Evolutionary conservation across 2,113 vertebrate genomes (phyloP).

Genomic region (Corythornis cristatus): DNA sequence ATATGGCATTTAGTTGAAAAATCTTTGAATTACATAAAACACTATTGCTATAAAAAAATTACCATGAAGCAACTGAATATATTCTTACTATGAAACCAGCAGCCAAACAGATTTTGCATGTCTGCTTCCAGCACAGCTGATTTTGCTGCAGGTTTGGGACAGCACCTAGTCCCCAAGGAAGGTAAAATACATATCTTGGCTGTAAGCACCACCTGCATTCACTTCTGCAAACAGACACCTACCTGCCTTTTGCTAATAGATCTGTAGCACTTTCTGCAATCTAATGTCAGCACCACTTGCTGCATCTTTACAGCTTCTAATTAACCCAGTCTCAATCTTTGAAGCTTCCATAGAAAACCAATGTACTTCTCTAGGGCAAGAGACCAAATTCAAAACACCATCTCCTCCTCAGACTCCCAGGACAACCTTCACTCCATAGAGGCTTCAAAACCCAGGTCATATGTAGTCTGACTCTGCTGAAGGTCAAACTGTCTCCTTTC

Average conservation of each 20-base stretch:
- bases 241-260: constrained; percentile 16
- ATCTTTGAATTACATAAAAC: not conserved
- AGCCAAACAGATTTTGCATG: not conserved
- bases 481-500: not conserved
- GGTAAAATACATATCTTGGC: not conserved
- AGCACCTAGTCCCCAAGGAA: not conserved
- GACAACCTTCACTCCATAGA: not conserved
- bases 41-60: not conserved
- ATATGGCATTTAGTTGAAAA: not conserved
- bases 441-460: not conserved
- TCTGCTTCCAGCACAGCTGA: not conserved
- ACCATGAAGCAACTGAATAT: not conserved
- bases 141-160: constrained; percentile 5
- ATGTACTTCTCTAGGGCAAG: not conserved
- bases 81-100: not conserved
- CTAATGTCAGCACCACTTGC: not conserved
- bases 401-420: not conserved
- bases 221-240: not conserved
- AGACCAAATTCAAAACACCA: not conserved
- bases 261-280: not conserved
- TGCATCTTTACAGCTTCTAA: constrained; percentile 41
- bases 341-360: not conserved
- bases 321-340: constrained; percentile 8
- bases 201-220: not conserved
- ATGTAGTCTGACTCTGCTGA: not conserved